Evolutionary conservation across 2,797 vertebrate genomes (phyloP).

Genomic region (Oreonectes daqikongensis): DNA sequence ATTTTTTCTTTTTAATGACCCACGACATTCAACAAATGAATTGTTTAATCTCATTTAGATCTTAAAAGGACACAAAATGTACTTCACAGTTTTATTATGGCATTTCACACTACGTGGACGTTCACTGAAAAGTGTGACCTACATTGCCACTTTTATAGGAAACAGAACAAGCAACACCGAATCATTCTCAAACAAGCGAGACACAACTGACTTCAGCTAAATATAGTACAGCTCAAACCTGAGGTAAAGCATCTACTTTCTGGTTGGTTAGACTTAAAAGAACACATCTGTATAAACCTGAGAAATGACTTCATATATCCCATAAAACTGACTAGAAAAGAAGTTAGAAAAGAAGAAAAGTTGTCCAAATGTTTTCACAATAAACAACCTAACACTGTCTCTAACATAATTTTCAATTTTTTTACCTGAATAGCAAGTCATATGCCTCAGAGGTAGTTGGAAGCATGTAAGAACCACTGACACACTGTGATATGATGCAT

Average conservation of each 20-base stretch:
- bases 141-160: background rate
- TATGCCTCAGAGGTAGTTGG: too few species aligned
- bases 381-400: too few species aligned
- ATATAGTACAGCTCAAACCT: constrained; percentile 1
- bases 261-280: background rate
- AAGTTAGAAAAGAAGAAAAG: too few species aligned
- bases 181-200: background rate
- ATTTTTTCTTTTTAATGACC: background rate
- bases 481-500: too few species aligned
- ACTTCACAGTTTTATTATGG: background rate
- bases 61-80: too few species aligned
- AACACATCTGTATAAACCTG: background rate
- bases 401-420: too few species aligned
- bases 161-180: background rate
- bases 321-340: background rate
- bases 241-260: background rate
- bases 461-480: too few species aligned
- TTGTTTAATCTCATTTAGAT: background rate
- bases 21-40: constrained; percentile 1
- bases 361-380: too few species aligned
- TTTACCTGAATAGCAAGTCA: too few species aligned
- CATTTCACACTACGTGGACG: background rate
- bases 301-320: background rate
- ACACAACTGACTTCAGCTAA: background rate
- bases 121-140: background rate